Evolutionary conservation across 2,113 vertebrate species (phyloP).

Genomic region (Proteles cristata): DNA sequence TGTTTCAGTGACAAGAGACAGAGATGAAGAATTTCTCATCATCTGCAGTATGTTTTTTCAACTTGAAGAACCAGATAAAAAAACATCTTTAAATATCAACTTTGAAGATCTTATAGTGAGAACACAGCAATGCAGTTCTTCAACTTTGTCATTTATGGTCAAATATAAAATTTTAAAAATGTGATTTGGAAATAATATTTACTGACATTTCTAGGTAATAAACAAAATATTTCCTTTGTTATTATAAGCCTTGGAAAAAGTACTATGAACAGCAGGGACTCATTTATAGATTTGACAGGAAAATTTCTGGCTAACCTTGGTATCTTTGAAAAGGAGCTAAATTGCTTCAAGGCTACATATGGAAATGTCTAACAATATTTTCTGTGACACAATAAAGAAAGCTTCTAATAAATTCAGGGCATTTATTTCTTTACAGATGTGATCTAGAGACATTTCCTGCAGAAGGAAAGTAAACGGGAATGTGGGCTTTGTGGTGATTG

Average conservation of each 20-base stretch:
- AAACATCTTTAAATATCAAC: background rate
- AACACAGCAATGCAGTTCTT: background rate
- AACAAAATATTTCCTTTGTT: constrained; percentile 40
- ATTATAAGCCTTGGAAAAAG: constrained; percentile 17
- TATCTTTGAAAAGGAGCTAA: constrained; percentile 1
- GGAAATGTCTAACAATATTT: background rate
- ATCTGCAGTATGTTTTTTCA: background rate
- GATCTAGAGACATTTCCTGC: background rate
- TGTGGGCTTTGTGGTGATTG: background rate
- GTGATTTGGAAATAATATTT: constrained; percentile 59
- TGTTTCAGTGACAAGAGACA: background rate
- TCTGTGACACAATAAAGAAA: background rate
- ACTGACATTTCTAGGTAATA: background rate
- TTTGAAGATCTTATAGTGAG: background rate
- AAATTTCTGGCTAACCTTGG: background rate
- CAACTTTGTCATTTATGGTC: background rate
- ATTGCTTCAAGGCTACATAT: background rate
- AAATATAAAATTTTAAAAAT: constrained; percentile 53
- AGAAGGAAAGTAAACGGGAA: background rate
- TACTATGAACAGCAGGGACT: background rate
- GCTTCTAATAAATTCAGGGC: background rate
- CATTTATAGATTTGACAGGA: constrained; percentile 42
- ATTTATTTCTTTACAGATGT: constrained; percentile 12
- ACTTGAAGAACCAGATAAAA: background rate
- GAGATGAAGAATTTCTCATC: background rate